Evolutionary conservation across 2,113 vertebrate species (phyloP), one percentile per base, ranked within the genome.

Genomic region (Stigmatopora argus): DNA sequence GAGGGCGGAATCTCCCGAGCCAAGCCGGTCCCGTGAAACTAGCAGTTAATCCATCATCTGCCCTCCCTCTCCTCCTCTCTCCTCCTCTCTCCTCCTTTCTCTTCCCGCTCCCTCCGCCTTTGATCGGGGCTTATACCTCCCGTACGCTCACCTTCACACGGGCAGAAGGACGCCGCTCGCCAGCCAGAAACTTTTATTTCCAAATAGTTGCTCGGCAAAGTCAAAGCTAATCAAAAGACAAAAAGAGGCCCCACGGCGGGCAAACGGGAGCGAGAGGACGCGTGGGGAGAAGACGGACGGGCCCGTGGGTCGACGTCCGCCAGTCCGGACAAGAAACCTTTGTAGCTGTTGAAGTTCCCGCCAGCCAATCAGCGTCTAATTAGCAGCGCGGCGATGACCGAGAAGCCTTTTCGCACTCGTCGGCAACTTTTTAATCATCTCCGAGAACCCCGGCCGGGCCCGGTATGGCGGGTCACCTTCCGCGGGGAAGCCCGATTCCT

Each of bases 11-110:
- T 87, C 85, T 76, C 80, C 67, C 81, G 38, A 79, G 15, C 23
- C 23, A 4, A 15, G 81, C 84, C 82, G 77, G 85, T 89, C 86
- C 83, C 83, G 81, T 83, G 83, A 74, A 86, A 87, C 85, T 85
- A 83, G 77, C 66, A 85, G 84, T 88, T 87, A 87, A 89, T 89
- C 88, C 81, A 87, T 86, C 85, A 88, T 87, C 83, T 82, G 77
- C 80, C 26, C 26, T 31, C 26, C 26, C 3, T 3, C 26, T 31
- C 26, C 26, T 31, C 26, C 26, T 3, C 3, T 31, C 26, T 31
- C 26, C 26, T 31, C 26, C 26, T 31, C 3, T 31, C 26, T 31
- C 26, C 3, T 31, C 26, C 26, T n/a, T n/a, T n/a, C n/a, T n/a
- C n/a, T n/a, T 3, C 26, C 26, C 65, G 61, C 74, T 64, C 80